These are phyloP conservation scores for Hydrocynus forskahlii DNA, from an alignment of 2,797 vertebrate species.

Conservation along the genomic window DNA sequence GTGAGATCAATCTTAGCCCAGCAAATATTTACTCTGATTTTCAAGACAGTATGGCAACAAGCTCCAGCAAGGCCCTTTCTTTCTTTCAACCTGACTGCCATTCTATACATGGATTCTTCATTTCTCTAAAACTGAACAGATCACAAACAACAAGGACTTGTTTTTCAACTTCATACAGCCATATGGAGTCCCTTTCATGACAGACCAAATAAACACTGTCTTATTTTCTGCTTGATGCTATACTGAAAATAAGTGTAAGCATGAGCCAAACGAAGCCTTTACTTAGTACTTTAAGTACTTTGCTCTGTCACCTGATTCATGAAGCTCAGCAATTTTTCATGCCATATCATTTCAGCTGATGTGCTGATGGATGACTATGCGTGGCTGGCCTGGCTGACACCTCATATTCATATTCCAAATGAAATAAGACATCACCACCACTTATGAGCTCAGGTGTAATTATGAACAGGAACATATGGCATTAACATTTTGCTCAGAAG, in stretches of 20 bases:
- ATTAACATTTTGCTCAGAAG: no score
- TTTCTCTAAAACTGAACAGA: not conserved
- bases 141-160: not conserved
- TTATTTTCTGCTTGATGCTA: not conserved
- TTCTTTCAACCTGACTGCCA: no score
- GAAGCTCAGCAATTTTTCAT: not conserved
- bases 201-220: not conserved
- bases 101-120: no score
- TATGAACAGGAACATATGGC: no score
- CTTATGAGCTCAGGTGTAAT: no score
- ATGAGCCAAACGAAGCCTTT: not conserved
- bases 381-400: no score
- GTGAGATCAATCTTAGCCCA: not conserved
- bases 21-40: conserved; percentile 6
- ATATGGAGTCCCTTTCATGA: not conserved
- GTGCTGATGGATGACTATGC: no score
- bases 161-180: not conserved
- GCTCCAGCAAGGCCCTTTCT: not conserved
- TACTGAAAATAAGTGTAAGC: no score
- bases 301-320: not conserved
- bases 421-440: no score
- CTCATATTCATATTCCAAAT: no score
- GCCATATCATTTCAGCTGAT: no score
- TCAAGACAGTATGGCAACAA: conserved; percentile 13
- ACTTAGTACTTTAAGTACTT: not conserved